Evolutionary conservation across 2,888 invertebrate species (phyloP), one percentile per base, ranked within the genome.

Genomic region (Conus canariensis): DNA sequence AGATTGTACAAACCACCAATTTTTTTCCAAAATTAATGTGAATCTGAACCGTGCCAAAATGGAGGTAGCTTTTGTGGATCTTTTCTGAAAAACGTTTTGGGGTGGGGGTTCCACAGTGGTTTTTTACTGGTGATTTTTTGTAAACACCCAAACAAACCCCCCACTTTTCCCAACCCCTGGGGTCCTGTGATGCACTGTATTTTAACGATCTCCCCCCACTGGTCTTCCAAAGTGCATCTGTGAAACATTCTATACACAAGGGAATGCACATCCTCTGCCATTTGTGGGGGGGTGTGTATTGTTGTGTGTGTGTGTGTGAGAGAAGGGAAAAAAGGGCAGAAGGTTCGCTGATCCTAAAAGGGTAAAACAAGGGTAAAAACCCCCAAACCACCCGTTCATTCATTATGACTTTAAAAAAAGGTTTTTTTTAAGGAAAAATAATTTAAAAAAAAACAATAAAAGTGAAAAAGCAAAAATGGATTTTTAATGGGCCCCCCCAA

Each of bases 61-160:
- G 93, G 92, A 14, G 95, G 93, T 16, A 88, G 88, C 0, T n/a
- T 95, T 95, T 89, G 64, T n/a, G 10, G 92, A 94, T 82, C 67
- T 19, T 7, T 87, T 92, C n/a, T n/a, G n/a, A n/a, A 22, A 90
- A 91, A 67, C 90, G 90, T 8, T 95, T 92, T 90, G n/a, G 82
- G 45, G 25, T 95, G 95, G 87, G 30, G 22, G 2, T 95, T 95
- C 91, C 96, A 96, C 0, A 56, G 87, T 22, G 94, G 94, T n/a
- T n/a, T 16, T 95, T 93, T 89, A 89, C 91, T n/a, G 95, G 95
- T 4, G 58, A 77, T n/a, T 2, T 90, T 12, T 16, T 93, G 92
- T 88, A 77, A 92, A 82, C 25, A 88, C 12, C 91, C 91, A n/a
- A 85, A 64, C 74, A 67, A 86, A 22, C 85, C 59, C 14, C 92